These are phyloP conservation scores for Acanthopleura granulata DNA, from an alignment of 2,888 invertebrate genomes.

Conservation along the genomic window DNA sequence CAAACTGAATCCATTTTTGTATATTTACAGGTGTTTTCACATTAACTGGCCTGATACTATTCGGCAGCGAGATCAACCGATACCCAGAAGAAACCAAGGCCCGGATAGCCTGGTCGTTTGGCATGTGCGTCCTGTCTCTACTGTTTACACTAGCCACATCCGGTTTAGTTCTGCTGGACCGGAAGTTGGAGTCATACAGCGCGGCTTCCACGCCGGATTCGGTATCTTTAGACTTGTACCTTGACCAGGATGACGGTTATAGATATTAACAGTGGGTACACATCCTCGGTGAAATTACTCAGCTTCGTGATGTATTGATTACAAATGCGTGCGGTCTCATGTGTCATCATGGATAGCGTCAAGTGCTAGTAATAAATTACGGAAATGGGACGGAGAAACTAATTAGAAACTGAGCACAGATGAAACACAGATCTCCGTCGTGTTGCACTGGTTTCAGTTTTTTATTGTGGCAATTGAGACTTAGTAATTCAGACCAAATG, in stretches of 20 bases:
- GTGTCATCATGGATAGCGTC: too few relatives aligned
- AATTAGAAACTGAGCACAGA: too few relatives aligned
- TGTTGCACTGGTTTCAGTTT: too few relatives aligned
- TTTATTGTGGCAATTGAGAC: too few relatives aligned
- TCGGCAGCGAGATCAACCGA: constrained; percentile 2
- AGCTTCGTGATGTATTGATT: too few relatives aligned
- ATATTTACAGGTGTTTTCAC: constrained; percentile 1
- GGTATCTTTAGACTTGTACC: constrained; percentile 5
- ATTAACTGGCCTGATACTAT: constrained; percentile 1
- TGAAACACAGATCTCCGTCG: too few relatives aligned
- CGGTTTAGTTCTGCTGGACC: constrained; percentile 2
- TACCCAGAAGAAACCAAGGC: constrained; percentile 5
- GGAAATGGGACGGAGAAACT: too few relatives aligned
- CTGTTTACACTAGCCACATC: constrained; percentile 14
- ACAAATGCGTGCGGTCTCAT: too few relatives aligned
- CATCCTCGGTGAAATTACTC: too few relatives aligned
- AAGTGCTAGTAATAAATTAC: too few relatives aligned
- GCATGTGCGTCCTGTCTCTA: constrained; percentile 7
- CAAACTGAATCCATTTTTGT: background rate
- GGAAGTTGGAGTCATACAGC: constrained; percentile 9
- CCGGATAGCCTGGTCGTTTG: constrained; percentile 15
- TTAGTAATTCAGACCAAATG: too few relatives aligned
- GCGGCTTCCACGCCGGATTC: constrained; percentile 10
- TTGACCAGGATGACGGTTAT: background rate
- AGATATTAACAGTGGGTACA: background rate